Conservation (phyloP, 2,888 invertebrate genomes). For the Noctua fimbriata region DNA sequence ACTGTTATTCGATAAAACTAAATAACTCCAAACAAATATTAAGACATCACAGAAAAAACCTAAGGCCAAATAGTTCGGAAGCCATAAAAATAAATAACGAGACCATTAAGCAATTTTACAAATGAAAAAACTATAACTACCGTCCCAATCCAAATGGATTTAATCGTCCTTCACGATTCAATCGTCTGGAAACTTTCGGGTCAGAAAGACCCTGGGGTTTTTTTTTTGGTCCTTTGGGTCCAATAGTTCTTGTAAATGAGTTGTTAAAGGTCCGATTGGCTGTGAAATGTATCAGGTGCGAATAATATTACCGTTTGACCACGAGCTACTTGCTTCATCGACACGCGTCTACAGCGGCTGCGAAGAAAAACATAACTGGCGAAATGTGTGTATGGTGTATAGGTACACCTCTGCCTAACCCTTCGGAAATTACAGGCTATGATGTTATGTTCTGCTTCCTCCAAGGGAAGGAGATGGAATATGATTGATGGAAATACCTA, state of each 20-base stretch:
- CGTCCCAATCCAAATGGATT: constrained; percentile 34
- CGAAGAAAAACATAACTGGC: not conserved
- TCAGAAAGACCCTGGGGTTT: not conserved
- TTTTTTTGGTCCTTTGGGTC: constrained; percentile 8
- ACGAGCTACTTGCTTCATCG: not conserved
- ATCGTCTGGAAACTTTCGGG: constrained; percentile 55
- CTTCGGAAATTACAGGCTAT: too few relatives aligned
- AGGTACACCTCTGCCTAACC: too few relatives aligned
- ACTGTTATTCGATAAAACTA: not conserved
- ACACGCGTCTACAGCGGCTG: not conserved
- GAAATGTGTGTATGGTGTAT: too few relatives aligned
- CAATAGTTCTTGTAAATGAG: constrained; percentile 24
- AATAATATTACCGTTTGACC: not conserved
- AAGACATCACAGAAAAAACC: constrained; percentile 12
- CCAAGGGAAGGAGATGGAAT: too few relatives aligned
- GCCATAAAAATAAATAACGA: constrained; percentile 34
- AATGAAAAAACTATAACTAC: constrained; percentile 21
- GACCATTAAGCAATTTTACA: constrained; percentile 18
- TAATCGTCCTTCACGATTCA: constrained; percentile 47
- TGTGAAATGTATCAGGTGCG: constrained; percentile 21
- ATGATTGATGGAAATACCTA: too few relatives aligned
- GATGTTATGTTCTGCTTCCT: too few relatives aligned
- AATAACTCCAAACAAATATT: not conserved
- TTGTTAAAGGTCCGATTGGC: not conserved
- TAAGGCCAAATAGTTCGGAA: not conserved